A percentile compares a stretch with the other conserved stretches of the same genome.
These are phyloP conservation scores for Drosophila pseudoananassae DNA, from an alignment of 1,140 invertebrate species.

Conservation along the genomic window DNA sequence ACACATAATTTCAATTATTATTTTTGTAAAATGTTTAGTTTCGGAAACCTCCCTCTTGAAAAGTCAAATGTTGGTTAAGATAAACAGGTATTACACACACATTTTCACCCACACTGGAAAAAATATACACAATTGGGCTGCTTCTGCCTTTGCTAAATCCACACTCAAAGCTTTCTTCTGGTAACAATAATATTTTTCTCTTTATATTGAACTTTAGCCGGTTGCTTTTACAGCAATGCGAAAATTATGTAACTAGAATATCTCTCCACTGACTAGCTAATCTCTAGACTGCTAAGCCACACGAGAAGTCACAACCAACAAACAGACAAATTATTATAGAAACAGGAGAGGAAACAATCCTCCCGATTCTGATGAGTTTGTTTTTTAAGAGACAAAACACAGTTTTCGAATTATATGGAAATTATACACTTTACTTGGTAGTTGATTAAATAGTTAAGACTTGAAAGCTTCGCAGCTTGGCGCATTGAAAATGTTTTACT, in stretches of 20 bases:
- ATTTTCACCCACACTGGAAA: not conserved
- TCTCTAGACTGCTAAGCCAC: conserved; percentile 76
- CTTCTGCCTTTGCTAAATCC: conserved; percentile 60
- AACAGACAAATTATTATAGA: conserved; percentile 3
- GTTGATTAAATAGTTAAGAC: conserved; percentile 69
- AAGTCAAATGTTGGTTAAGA: conserved; percentile 30
- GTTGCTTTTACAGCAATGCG: conserved; percentile 72
- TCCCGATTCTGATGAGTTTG: conserved; percentile 64
- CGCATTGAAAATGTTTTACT: conserved; percentile 79
- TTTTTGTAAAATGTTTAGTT: not conserved
- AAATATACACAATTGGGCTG: conserved; percentile 33
- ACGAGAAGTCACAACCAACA: conserved; percentile 24
- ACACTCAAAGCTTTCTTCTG: conserved; percentile 79
- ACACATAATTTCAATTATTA: not conserved
- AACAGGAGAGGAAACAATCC: conserved; percentile 33
- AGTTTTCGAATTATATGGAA: conserved; percentile 66
- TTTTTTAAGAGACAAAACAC: conserved; percentile 43
- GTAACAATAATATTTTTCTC: conserved; percentile 81
- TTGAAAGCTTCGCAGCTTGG: conserved; percentile 67
- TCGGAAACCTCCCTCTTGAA: not conserved
- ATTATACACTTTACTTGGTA: conserved; percentile 72
- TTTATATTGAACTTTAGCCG: conserved; percentile 68
- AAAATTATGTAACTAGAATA: conserved; percentile 52
- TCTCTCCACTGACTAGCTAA: conserved; percentile 60
- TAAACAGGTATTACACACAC: conserved; percentile 23